Evolutionary conservation across 2,797 vertebrate genomes (phyloP).

Genomic region (Sebastes hopkinsi): DNA sequence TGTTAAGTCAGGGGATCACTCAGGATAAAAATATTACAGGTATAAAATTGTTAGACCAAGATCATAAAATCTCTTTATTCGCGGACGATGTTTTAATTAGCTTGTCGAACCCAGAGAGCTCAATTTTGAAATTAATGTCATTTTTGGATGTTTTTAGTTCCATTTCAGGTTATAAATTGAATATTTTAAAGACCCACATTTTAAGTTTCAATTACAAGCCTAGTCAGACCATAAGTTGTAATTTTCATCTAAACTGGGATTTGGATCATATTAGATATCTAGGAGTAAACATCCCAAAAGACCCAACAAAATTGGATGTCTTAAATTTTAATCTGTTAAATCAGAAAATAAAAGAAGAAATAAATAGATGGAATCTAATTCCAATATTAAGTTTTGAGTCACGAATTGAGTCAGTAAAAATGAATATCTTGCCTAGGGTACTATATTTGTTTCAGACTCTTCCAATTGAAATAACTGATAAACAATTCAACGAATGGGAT

Average conservation of each 20-base stretch:
- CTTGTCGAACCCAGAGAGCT: neutral
- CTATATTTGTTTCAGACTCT: neutral
- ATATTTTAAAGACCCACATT: neutral
- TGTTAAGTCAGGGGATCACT: neutral
- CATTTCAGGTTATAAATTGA: neutral
- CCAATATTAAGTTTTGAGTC: neutral
- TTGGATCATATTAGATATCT: neutral
- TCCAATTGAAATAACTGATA: too few species aligned
- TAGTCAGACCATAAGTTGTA: too few species aligned
- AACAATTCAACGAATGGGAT: too few species aligned
- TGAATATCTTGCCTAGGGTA: neutral
- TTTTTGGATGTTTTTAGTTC: too few species aligned
- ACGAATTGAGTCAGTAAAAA: neutral
- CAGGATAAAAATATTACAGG: neutral
- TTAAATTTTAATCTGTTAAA: neutral
- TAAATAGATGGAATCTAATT: neutral
- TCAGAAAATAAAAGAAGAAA: neutral
- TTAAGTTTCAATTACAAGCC: neutral
- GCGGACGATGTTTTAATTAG: neutral
- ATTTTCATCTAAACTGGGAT: neutral
- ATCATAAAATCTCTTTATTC: neutral
- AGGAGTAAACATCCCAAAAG: neutral
- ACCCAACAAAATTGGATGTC: neutral
- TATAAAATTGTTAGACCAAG: neutral
- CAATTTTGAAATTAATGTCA: neutral